phyloP scores from a whole-genome alignment of 2,113 vertebrate species.

The Eulemur macaco region DNA sequence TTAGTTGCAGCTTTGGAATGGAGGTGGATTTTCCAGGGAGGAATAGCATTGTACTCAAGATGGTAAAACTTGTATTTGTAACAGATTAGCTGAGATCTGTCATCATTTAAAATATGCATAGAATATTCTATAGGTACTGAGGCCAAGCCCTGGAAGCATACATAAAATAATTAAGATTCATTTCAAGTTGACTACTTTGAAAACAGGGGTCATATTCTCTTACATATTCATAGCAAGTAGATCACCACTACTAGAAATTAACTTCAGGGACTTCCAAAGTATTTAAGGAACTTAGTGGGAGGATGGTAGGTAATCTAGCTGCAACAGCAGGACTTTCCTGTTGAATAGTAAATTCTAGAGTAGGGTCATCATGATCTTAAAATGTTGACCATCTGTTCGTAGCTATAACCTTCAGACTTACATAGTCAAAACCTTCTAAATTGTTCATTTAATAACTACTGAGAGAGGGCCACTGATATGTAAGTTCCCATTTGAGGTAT shows the following conservation, averaged over 20 bases:
- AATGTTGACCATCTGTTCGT: not conserved
- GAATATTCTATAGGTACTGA: not conserved
- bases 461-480: not conserved
- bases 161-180: not conserved
- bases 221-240: not conserved
- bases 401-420: not conserved
- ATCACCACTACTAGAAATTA: not conserved
- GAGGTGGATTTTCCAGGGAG: not conserved
- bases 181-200: not conserved
- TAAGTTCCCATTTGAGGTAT: not conserved
- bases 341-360: not conserved
- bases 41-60: not conserved
- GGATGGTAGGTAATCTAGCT: not conserved
- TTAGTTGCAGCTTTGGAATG: not conserved
- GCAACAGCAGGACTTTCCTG: not conserved
- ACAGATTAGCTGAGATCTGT: not conserved
- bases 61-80: not conserved
- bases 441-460: not conserved
- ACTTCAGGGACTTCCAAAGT: not conserved
- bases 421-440: not conserved
- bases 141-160: not conserved
- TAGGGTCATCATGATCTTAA: not conserved
- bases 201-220: not conserved
- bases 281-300: not conserved
- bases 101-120: not conserved